phyloP scores from a whole-genome alignment of 2,113 vertebrate species.

The Fulmarus glacialis region DNA sequence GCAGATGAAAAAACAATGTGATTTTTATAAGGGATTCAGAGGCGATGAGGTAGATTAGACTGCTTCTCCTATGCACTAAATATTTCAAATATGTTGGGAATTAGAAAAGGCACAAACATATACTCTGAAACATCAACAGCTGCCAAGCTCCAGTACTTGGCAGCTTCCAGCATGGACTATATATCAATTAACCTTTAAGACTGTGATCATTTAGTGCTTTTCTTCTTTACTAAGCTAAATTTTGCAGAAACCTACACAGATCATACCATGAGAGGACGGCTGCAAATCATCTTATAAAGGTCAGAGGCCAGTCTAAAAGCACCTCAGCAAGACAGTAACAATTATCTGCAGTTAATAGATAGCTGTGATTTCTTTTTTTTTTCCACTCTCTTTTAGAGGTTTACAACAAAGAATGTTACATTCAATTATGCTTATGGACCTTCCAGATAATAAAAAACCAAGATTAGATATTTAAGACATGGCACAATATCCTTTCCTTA shows the following conservation, averaged over 20 bases:
- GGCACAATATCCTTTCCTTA: neutral
- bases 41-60: neutral
- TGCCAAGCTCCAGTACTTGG: neutral
- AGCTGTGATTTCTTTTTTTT: neutral
- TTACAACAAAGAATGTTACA: neutral
- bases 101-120: neutral
- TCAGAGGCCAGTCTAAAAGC: neutral
- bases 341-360: neutral
- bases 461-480: neutral
- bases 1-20: neutral
- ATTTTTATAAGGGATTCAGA: neutral
- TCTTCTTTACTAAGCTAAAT: neutral
- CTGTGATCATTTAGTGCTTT: neutral
- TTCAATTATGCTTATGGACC: neutral
- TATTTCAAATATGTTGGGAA: neutral
- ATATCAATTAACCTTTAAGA: neutral
- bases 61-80: neutral
- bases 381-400: neutral
- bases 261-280: neutral
- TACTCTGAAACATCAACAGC: neutral
- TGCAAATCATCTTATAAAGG: neutral
- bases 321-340: neutral
- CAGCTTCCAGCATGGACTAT: neutral
- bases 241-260: neutral
- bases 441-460: neutral